Evolutionary conservation across 2,888 invertebrate genomes (phyloP).

Genomic region (Bedellia somnulentella): DNA sequence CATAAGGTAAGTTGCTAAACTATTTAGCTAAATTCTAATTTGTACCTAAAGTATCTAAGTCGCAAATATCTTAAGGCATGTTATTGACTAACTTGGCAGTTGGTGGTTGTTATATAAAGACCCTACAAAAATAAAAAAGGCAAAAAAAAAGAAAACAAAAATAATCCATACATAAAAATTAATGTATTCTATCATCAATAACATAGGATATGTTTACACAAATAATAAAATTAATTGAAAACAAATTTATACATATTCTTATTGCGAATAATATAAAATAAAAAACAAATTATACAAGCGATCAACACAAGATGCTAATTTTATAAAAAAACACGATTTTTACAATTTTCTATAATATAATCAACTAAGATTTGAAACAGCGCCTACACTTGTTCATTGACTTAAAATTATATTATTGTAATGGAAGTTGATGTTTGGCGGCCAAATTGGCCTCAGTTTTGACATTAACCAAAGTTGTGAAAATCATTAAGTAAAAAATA

Average conservation of each 20-base stretch:
- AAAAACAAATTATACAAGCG: constrained; percentile 55
- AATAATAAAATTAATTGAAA: constrained; percentile 58
- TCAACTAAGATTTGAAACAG: constrained; percentile 26
- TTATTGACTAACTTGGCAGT: no score
- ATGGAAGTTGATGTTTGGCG: no score
- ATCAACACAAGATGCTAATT: constrained; percentile 48
- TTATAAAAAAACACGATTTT: constrained; percentile 44
- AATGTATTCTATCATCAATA: constrained; percentile 61
- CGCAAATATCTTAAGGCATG: no score
- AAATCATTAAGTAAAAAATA: no score
- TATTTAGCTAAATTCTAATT: no score
- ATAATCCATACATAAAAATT: constrained; percentile 57
- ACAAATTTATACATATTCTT: constrained; percentile 60
- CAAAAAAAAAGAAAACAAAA: constrained; percentile 38
- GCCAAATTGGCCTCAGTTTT: no score
- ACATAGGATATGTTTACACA: constrained; percentile 59
- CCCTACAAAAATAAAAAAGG: constrained; percentile 15
- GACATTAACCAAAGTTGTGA: no score
- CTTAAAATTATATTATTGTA: constrained; percentile 22
- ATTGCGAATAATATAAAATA: constrained; percentile 35
- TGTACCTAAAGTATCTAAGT: no score
- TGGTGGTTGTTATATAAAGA: no score
- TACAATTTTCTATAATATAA: constrained; percentile 52
- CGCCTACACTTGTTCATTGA: constrained; percentile 24
- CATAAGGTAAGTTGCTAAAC: no score